Evolutionary conservation across 2,113 vertebrate genomes (phyloP), one percentile per base, ranked within the genome.

Genomic region (Pycnonotus jocosus): DNA sequence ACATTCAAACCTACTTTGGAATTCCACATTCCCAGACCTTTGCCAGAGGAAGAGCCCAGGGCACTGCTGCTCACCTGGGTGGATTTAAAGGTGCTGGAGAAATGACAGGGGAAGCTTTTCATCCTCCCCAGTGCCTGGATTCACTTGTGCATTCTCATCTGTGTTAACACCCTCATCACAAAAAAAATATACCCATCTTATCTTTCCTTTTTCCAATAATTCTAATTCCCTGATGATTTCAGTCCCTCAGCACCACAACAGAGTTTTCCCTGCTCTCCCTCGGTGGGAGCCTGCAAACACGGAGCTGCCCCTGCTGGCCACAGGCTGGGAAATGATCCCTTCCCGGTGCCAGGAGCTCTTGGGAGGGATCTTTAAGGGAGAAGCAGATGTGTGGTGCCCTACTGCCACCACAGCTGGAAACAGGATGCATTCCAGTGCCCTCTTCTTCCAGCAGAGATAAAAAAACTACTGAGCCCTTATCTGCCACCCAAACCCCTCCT

Each of bases 101-200:
- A 91, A 0, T 64, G 95, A 40, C 95, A 97, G 70, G 78, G 91
- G 92, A 90, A 96, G 91, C 91, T 94, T 95, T 86, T 96, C 92
- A 96, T 91, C 91, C 76, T 92, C 95, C 33, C 53, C 95, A 96
- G 87, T 9, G 69, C 95, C 62, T 33, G 2, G 57, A 93, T 81
- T 91, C 3, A 3, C 84, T 70, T 37, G 85, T 81, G 93, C 27
- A 44, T 81, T 95, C 77, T 91, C 94, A 96, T 92, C 83, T 62
- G 48, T 82, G 37, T 88, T 95, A 92, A 92, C 93, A 84, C 79
- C 31, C 92, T 90, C 50, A 8, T 21, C 80, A 90, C 81, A 83
- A 93, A 70, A 68, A 58, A n/a, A 45, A 20, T 1, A 31, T 18
- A 62, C 10, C 62, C 50, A 12, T 6, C 19, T 40, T 11, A 37